Base-by-base conservation (phyloP, 1,140 invertebrate species). In the Monochamus saltuarius region DNA sequence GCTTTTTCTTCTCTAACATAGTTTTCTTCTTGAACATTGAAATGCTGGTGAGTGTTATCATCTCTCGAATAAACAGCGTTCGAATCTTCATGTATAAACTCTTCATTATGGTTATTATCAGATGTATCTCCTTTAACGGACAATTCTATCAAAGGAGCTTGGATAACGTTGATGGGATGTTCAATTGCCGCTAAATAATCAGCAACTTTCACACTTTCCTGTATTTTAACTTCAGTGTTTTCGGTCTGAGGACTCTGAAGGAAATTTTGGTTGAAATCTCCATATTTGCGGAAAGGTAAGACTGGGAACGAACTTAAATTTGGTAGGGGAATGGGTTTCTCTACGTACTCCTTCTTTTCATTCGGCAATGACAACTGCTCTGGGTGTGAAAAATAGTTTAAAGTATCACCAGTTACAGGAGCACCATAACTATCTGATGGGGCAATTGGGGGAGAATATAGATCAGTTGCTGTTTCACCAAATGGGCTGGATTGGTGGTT, bases 101-200 rank as follows among this genome's bases (percentile, higher is more conserved):
- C 22, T 29, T 29, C 29, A 37, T 53, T 51, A 35, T 66, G 49
- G 14, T 50, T 29, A 59, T 59, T 16, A 11, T 43, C 43, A 34
- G 57, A 38, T 39, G 52, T 39, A 47, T 69, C 45, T 56, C 75
- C 76, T 39, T 67, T 60, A 11, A 74, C 66, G 51, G 78, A 75
- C 45, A 85, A 78, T 64, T 87, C 85, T 37, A 87, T 80, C 22
- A 86, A 65, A 54, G 85, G 84, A 35, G 85, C 85, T 62, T 85
- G 82, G 45, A 86, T 80, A 47, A 84, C 75, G 39, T 81, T 83
- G 11, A 84, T 77, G 7, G 85, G 85, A 75, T 87, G 85, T 64
- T 87, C 85, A 59, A 87, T 76, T 13, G 83, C 82, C 38, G 85
- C 83, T 10, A 84, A 78, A 68, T 80, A 87, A 65, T 86, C 84